These are phyloP conservation scores for Drosophila pseudotakahashii DNA, from an alignment of 2,888 invertebrate species.

Conservation along the genomic window DNA sequence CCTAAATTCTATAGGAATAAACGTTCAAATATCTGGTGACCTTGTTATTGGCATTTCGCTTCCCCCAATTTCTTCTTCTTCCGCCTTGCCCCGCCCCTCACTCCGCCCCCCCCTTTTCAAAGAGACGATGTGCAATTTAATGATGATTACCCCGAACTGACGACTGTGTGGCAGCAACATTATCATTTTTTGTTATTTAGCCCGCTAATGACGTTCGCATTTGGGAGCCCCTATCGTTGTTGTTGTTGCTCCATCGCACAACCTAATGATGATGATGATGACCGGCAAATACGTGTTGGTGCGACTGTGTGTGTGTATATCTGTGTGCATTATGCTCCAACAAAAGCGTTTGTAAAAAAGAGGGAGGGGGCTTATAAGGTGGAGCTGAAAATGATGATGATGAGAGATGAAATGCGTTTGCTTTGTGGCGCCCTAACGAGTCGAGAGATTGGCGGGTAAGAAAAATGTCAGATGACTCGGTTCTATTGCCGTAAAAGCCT, in stretches of 20 bases:
- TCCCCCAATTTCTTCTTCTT: not conserved
- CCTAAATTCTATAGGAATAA: conserved; percentile 9
- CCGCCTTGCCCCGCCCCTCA: conserved; percentile 14
- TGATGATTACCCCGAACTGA: conserved; percentile 76
- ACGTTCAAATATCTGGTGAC: conserved; percentile 29
- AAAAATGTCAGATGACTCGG: conserved; percentile 17
- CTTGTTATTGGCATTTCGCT: conserved; percentile 31
- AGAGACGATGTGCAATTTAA: conserved; percentile 65
- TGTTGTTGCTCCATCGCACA: conserved; percentile 43
- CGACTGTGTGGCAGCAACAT: conserved; percentile 67
- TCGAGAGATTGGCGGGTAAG: conserved; percentile 37
- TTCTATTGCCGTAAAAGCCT: not conserved
- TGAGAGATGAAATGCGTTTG: conserved; percentile 67
- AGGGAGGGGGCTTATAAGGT: conserved; percentile 6
- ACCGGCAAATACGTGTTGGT: conserved; percentile 67
- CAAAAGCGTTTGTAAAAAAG: conserved; percentile 56
- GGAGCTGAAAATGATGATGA: conserved; percentile 69
- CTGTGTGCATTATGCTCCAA: conserved; percentile 46
- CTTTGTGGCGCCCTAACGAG: conserved; percentile 70
- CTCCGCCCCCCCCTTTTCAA: not conserved
- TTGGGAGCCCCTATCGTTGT: conserved; percentile 44
- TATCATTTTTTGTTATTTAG: conserved; percentile 79
- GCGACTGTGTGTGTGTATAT: conserved; percentile 22
- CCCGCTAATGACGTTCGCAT: conserved; percentile 81
- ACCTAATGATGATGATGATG: conserved; percentile 83